Base-by-base conservation (phyloP, 2,797 vertebrate species). In the Danio albolineatus region DNA sequence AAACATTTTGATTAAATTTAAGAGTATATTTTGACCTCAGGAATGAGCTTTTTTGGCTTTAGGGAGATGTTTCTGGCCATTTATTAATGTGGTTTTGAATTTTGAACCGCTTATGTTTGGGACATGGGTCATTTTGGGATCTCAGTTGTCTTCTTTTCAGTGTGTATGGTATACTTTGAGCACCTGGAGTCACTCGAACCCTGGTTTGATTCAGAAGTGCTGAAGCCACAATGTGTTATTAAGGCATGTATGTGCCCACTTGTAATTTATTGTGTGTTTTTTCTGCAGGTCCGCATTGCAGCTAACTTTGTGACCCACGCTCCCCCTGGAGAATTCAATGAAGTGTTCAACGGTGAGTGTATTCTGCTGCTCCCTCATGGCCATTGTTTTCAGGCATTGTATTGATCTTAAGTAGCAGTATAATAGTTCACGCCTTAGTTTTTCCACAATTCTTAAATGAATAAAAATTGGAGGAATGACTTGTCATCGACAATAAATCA, bases 231-330 rank as follows among this genome's bases (percentile, higher is more conserved):
- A 4, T 61, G 53, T 59, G 10, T 73, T 21, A 46, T 39, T 46
- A 5, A 46, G 54, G 19, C 13, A 46, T 72, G 21, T 44, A 49
- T 51, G 21, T 49, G 14, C 28, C 13, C 5, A 1, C 60, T 65
- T 4, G 10, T 65, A 74, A 74, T 74, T 51, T 19, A 17, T 60
- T 49, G 13, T 49, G 54, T 48, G 16, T 64, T 54, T 36, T 44
- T 74, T 10, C 87, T 89, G 81, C 86, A 99, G 98, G 97, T 99
- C 75, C 97, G 97, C 90, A 96, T 99, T 93, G 96, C 97, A 5
- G 96, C 98, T 82, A 99, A 98, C 92, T 99, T 99, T 92, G 96
- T 99, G 83, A 97, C 96, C 89, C 97, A 98, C 86, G 96, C 98
- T 82, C 98, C 98, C 21, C 98, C 97, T 65, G 98, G 98, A 92